Evolutionary conservation across 2,113 vertebrate species (phyloP).

Genomic region (Nannospalax galili): DNA sequence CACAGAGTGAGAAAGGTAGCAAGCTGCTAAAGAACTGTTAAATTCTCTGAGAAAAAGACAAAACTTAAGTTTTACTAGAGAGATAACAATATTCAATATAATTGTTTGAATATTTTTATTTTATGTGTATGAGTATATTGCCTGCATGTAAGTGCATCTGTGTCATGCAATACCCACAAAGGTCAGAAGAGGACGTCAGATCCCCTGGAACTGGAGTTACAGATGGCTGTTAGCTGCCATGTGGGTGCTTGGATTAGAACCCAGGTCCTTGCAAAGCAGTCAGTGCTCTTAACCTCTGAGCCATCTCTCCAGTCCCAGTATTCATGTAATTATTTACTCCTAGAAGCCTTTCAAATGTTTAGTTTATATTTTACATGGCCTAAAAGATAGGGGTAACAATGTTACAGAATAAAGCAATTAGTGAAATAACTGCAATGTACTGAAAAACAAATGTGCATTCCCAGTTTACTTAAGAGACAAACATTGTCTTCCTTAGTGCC

Average conservation of each 20-base stretch:
- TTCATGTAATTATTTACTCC: background rate
- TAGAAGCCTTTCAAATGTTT: background rate
- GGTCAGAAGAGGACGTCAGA: too few relatives aligned
- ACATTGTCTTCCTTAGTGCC: background rate
- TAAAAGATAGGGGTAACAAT: background rate
- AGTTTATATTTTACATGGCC: background rate
- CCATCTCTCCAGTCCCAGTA: too few relatives aligned
- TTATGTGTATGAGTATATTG: too few relatives aligned
- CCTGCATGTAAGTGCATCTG: too few relatives aligned
- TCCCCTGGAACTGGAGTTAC: too few relatives aligned
- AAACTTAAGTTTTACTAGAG: conserved; percentile 1
- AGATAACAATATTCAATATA: background rate
- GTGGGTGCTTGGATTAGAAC: too few relatives aligned
- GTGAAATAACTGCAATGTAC: background rate
- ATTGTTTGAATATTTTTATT: too few relatives aligned
- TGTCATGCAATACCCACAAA: too few relatives aligned
- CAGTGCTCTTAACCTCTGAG: too few relatives aligned
- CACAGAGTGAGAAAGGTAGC: background rate
- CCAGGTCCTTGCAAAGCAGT: too few relatives aligned
- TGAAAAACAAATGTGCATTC: conserved; percentile 23
- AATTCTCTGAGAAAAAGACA: background rate
- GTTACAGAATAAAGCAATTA: background rate
- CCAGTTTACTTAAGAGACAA: conserved; percentile 14
- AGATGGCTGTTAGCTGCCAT: too few relatives aligned
- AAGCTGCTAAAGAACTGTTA: background rate